Conservation (phyloP, 2,113 vertebrate species). For the Otis tarda region DNA sequence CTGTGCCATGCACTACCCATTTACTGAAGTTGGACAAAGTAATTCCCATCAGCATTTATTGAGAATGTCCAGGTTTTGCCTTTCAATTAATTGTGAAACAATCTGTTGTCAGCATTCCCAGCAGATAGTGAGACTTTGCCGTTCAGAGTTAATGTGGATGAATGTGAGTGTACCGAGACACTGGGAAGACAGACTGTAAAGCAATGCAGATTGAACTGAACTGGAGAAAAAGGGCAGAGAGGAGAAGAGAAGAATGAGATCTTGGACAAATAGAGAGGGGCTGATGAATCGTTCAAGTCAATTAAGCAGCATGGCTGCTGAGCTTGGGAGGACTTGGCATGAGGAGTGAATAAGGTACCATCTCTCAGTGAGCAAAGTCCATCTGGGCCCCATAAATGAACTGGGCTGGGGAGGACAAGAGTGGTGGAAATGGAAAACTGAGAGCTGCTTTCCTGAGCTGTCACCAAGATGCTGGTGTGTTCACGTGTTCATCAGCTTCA, state of each 20-base stretch:
- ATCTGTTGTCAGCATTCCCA: constrained; percentile 55
- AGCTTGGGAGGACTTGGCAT: not conserved
- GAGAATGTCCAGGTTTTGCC: constrained; percentile 64
- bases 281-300: constrained; percentile 29
- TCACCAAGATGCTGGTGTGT: not conserved
- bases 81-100: constrained; percentile 67
- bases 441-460: not conserved
- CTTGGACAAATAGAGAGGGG: not conserved
- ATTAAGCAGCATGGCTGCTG: constrained; percentile 9
- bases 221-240: not conserved
- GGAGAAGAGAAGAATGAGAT: constrained; percentile 5
- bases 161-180: constrained; percentile 31
- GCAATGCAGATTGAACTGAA: constrained; percentile 39
- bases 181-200: constrained; percentile 25
- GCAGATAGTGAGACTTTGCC: constrained; percentile 47
- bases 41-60: constrained; percentile 56
- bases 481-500: not conserved
- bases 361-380: not conserved
- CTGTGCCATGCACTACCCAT: not conserved
- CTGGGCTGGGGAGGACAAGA: not conserved
- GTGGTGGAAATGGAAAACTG: not conserved
- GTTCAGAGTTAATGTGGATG: constrained; percentile 31
- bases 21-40: constrained; percentile 19
- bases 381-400: not conserved
- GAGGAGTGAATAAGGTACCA: not conserved